phyloP scores from a whole-genome alignment of 92 coral and sea anemone genomes.

The Paramuricea clavata region DNA sequence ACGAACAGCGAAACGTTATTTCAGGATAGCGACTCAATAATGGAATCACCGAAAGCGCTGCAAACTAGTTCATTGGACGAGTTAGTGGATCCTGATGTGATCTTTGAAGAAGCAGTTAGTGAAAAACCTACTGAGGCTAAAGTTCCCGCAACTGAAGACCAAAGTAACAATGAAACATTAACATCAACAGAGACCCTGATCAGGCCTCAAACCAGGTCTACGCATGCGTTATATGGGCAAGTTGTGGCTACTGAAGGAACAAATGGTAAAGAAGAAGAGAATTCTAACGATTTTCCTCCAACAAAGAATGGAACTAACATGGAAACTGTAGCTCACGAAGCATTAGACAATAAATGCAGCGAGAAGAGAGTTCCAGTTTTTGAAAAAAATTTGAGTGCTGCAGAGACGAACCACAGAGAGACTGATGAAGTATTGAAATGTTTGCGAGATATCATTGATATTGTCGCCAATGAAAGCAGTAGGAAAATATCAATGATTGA shows the following conservation, averaged over 20 bases:
- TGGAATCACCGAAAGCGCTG: too few species aligned
- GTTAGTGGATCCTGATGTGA: too few species aligned
- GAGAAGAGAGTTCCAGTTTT: not conserved
- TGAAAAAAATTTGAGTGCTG: not conserved
- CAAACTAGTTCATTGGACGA: too few species aligned
- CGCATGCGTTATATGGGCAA: not conserved
- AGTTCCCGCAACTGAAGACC: too few species aligned
- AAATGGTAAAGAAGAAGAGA: not conserved
- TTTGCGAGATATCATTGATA: not conserved
- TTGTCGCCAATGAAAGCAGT: not conserved
- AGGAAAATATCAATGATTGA: not conserved
- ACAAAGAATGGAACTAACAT: not conserved
- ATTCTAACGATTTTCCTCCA: not conserved
- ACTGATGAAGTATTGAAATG: slow-evolving; percentile 1
- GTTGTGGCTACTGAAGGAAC: not conserved
- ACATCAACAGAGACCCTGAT: not conserved
- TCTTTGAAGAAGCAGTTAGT: too few species aligned
- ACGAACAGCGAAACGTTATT: too few species aligned
- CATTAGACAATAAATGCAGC: not conserved
- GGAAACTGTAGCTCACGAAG: not conserved
- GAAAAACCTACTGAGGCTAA: too few species aligned
- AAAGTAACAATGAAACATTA: not conserved
- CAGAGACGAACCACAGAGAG: not conserved
- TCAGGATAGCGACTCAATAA: too few species aligned
- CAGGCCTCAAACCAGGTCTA: not conserved